These are phyloP conservation scores for Cryptomyrus ogoouensis DNA, from an alignment of 2,113 vertebrate species.

Conservation along the genomic window DNA sequence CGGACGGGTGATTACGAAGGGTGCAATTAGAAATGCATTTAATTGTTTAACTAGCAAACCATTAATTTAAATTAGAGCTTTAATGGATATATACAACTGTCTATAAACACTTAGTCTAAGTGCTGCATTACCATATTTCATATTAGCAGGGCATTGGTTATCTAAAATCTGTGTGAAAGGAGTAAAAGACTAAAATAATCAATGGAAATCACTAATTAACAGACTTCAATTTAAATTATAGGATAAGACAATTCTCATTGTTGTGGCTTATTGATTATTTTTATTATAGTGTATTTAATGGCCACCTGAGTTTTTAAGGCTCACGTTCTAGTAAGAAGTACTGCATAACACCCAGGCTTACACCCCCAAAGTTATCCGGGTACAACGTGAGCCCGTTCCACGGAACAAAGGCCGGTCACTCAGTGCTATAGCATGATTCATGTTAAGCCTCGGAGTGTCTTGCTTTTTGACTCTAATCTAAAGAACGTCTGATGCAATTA, in stretches of 20 bases:
- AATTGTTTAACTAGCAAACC: conserved; percentile 51
- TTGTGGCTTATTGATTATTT: not conserved
- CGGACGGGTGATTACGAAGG: conserved; percentile 32
- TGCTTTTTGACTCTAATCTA: not conserved
- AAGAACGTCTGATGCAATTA: not conserved
- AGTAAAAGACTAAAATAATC: not conserved
- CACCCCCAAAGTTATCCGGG: not conserved
- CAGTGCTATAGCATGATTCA: not conserved
- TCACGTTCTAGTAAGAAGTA: not conserved
- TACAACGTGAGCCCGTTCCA: not conserved
- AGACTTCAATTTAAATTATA: conserved; percentile 1
- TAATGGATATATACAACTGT: not conserved
- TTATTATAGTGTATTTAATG: not conserved
- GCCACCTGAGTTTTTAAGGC: not conserved
- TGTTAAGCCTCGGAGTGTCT: not conserved
- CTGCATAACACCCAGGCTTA: not conserved
- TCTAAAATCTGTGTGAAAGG: not conserved
- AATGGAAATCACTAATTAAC: not conserved
- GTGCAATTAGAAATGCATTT: conserved; percentile 39
- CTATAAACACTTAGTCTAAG: conserved; percentile 5
- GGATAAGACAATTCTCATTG: not conserved
- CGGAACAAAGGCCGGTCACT: not conserved
- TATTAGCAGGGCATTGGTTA: not conserved
- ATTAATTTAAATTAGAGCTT: conserved; percentile 49
- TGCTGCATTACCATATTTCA: not conserved